Conservation (phyloP, 2,797 vertebrate genomes). For the Leontopithecus rosalia region DNA sequence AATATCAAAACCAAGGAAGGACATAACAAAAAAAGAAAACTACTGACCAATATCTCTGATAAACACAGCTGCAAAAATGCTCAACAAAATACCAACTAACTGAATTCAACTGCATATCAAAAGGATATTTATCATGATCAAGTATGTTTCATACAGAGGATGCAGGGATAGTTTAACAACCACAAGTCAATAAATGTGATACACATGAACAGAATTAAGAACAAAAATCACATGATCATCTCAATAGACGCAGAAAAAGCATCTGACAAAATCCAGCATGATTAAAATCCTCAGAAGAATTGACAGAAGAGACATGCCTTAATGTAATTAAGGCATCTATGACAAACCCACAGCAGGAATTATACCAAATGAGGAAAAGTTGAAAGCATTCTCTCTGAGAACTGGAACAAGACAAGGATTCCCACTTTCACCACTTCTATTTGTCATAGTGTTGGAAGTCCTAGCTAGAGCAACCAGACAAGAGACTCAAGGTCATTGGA, state of each 20-base stretch:
- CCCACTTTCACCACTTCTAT: neutral
- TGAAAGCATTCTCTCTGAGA: neutral
- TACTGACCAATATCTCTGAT: neutral
- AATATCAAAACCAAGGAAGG: neutral
- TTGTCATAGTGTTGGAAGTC: neutral
- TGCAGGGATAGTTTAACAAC: neutral
- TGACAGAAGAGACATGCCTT: neutral
- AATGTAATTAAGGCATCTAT: neutral
- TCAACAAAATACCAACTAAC: neutral
- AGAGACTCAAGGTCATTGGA: neutral
- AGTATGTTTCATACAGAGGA: neutral
- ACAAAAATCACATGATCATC: neutral
- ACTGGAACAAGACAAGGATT: neutral
- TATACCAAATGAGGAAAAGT: neutral
- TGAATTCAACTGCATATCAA: neutral
- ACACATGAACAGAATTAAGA: neutral
- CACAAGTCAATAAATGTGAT: neutral
- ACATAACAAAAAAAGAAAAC: neutral
- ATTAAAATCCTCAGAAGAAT: neutral
- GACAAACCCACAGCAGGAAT: neutral
- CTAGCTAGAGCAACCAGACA: neutral
- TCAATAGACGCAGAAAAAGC: neutral
- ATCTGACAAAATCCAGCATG: neutral
- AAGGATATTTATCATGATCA: neutral
- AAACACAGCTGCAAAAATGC: neutral